These are phyloP conservation scores for Petrophora chlorosata DNA, from an alignment of 2,888 invertebrate genomes.

Conservation along the genomic window DNA sequence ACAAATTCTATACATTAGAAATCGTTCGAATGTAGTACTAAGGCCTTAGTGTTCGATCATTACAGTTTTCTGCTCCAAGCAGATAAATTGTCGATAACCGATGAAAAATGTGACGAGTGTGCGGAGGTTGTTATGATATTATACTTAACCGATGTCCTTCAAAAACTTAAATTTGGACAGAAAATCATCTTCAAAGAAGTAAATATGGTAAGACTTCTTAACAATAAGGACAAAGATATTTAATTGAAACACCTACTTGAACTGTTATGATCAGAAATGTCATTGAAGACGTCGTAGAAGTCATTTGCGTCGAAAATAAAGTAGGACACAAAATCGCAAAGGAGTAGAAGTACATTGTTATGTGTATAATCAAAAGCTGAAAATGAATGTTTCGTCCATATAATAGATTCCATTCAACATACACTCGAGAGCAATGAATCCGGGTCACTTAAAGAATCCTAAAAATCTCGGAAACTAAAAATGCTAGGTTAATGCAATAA, in stretches of 20 bases:
- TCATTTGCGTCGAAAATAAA: slow-evolving; percentile 2
- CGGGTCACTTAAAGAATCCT: too few species aligned
- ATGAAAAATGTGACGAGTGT: background rate
- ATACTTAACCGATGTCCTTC: slow-evolving; percentile 4
- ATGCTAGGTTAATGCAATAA: too few species aligned
- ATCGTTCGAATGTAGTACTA: too few species aligned
- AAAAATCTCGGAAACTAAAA: too few species aligned
- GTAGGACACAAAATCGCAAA: too few species aligned
- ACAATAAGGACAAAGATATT: background rate
- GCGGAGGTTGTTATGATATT: background rate
- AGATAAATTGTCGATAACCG: background rate
- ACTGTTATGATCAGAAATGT: slow-evolving; percentile 1
- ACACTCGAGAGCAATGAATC: too few species aligned
- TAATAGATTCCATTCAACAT: slow-evolving; percentile 10
- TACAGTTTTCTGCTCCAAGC: too few species aligned
- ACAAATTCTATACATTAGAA: too few species aligned
- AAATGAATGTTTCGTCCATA: slow-evolving; percentile 3
- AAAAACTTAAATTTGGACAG: slow-evolving; percentile 1
- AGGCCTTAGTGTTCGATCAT: too few species aligned
- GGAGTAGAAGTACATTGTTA: slow-evolving; percentile 1
- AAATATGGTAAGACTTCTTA: slow-evolving; percentile 2
- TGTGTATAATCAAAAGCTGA: slow-evolving; percentile 6
- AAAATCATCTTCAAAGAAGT: background rate
- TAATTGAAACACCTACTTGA: background rate
- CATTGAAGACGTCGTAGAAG: slow-evolving; percentile 1